A percentile compares a stretch with the other conserved stretches of the same genome.
Conservation (phyloP, 2,888 invertebrate genomes). For the Sinohyriopsis cumingii region DNA sequence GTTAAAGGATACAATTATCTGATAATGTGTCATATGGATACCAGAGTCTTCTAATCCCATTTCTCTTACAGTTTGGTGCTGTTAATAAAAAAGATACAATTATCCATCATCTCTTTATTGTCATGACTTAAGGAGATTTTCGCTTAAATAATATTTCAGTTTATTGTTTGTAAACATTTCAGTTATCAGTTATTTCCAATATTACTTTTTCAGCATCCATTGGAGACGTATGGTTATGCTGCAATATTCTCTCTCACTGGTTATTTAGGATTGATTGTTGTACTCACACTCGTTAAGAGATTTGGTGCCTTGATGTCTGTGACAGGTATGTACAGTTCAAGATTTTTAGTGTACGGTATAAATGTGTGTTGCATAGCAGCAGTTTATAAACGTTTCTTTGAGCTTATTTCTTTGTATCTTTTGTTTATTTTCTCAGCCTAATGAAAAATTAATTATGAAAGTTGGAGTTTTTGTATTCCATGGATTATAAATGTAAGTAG, state of each 20-base stretch:
- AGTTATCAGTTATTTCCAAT: too few species aligned
- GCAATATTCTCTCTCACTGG: conserved; percentile 90
- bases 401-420: neutral
- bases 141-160: neutral
- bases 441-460: too few species aligned
- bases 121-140: too few species aligned
- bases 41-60: too few species aligned
- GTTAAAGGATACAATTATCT: too few species aligned
- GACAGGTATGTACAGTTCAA: conserved; percentile 74
- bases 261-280: conserved; percentile 94
- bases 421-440: too few species aligned
- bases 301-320: conserved; percentile 94
- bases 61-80: too few species aligned
- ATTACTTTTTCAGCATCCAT: conserved; percentile 72
- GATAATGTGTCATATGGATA: too few species aligned
- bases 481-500: too few species aligned
- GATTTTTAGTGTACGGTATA: neutral
- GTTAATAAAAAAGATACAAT: too few species aligned
- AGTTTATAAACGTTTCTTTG: neutral
- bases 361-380: neutral
- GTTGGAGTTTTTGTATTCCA: too few species aligned
- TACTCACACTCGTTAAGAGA: conserved; percentile 89
- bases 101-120: too few species aligned
- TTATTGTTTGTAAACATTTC: conserved; percentile 5
- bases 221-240: conserved; percentile 87